Conservation (phyloP, 2,888 invertebrate species). For the Meloe dianella region DNA sequence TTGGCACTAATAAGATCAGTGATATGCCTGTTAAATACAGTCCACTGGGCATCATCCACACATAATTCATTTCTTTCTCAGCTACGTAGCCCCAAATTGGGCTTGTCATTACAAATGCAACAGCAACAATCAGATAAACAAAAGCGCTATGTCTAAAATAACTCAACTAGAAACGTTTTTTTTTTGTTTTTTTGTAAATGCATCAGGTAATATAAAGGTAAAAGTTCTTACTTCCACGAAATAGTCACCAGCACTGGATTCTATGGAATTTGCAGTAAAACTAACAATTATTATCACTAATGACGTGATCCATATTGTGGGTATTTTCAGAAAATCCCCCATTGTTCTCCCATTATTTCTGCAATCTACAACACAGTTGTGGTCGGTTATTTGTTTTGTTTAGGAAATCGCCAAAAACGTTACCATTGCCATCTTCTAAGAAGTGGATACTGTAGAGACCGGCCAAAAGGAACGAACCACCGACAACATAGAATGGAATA, state of each 20-base stretch:
- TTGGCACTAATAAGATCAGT: conserved; percentile 16
- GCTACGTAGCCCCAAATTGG: conserved; percentile 23
- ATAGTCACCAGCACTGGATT: conserved; percentile 75
- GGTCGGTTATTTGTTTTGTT: background rate
- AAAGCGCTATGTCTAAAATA: conserved; percentile 16
- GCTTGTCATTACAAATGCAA: conserved; percentile 21
- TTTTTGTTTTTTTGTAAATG: background rate
- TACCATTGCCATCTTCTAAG: conserved; percentile 64
- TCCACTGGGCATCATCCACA: conserved; percentile 25
- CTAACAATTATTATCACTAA: conserved; percentile 70
- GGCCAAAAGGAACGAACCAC: conserved; percentile 67
- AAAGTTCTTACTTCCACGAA: conserved; percentile 46
- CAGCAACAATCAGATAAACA: conserved; percentile 16
- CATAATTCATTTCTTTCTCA: conserved; percentile 14
- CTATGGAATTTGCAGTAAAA: conserved; percentile 74
- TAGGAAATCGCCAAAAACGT: background rate
- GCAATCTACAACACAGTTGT: conserved; percentile 16
- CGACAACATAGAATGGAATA: conserved; percentile 74
- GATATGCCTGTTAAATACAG: conserved; percentile 15
- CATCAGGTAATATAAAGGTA: background rate
- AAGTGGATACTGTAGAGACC: conserved; percentile 67
- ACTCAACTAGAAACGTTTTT: background rate
- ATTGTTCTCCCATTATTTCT: conserved; percentile 62
- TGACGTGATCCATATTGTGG: conserved; percentile 70
- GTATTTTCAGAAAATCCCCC: conserved; percentile 66